Evolutionary conservation across 2,113 vertebrate genomes (phyloP).

Genomic region (Hippocampus zosterae): DNA sequence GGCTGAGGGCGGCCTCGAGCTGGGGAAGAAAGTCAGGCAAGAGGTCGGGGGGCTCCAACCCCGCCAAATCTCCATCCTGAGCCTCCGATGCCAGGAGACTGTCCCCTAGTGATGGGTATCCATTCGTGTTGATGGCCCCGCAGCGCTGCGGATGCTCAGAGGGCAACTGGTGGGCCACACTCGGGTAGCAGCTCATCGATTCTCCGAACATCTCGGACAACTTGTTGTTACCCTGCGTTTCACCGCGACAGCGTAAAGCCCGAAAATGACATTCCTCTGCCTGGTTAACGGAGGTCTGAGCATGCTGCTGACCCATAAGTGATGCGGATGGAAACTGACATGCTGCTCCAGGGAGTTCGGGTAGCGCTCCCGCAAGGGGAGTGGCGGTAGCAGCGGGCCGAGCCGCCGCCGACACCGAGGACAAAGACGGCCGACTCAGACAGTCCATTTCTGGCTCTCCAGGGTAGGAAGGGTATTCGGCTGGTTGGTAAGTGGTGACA

Average conservation of each 20-base stretch:
- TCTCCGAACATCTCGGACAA: slow-evolving; percentile 85
- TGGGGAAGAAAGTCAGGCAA: slow-evolving; percentile 89
- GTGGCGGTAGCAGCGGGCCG: slow-evolving; percentile 71
- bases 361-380: slow-evolving; percentile 59
- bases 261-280: slow-evolving; percentile 82
- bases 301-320: slow-evolving; percentile 72
- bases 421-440: slow-evolving; percentile 75
- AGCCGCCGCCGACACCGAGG: slow-evolving; percentile 73
- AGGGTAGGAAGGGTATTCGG: slow-evolving; percentile 85
- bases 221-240: slow-evolving; percentile 82
- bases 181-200: slow-evolving; percentile 78
- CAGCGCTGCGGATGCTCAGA: slow-evolving; percentile 55
- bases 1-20: slow-evolving; percentile 84
- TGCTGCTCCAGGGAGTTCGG: slow-evolving; percentile 77
- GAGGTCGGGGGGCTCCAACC: slow-evolving; percentile 84
- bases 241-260: slow-evolving; percentile 77
- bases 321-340: slow-evolving; percentile 81
- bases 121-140: slow-evolving; percentile 66
- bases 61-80: slow-evolving; percentile 81
- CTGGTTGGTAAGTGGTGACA: slow-evolving; percentile 71
- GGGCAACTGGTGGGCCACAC: slow-evolving; percentile 47
- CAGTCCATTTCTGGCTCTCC: slow-evolving; percentile 79
- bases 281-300: slow-evolving; percentile 66
- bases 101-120: slow-evolving; percentile 84
- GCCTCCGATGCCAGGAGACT: slow-evolving; percentile 80